phyloP scores from a whole-genome alignment of 2,113 vertebrate species.

The rabbit (Oryctolagus cuniculus) region DNA sequence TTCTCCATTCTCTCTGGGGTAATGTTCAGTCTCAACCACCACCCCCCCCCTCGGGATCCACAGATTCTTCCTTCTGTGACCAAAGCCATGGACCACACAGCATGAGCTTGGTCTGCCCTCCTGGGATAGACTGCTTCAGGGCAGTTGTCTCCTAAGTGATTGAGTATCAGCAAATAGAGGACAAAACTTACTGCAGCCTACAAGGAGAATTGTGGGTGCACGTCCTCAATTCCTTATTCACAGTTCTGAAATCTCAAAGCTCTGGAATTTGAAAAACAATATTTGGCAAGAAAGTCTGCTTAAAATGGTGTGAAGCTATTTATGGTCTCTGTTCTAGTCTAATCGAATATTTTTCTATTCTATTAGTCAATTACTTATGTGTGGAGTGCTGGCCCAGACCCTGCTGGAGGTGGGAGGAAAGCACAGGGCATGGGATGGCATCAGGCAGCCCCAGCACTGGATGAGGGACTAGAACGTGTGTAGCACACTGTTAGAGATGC shows the following conservation, averaged over 20 bases:
- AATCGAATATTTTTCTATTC: not conserved
- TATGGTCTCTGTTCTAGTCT: not conserved
- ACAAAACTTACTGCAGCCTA: not conserved
- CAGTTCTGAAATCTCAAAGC: conserved; percentile 3
- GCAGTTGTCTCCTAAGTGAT: not conserved
- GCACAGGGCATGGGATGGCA: not conserved
- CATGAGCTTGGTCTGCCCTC: not conserved
- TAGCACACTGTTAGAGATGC: not conserved
- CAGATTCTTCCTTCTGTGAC: not conserved
- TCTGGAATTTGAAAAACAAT: not conserved
- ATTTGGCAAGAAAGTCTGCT: not conserved
- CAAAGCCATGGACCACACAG: not conserved
- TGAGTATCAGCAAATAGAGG: not conserved
- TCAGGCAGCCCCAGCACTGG: not conserved
- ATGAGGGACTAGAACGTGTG: not conserved
- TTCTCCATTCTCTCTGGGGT: not conserved
- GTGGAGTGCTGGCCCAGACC: not conserved
- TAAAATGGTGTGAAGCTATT: not conserved
- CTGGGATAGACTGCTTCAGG: not conserved
- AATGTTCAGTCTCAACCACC: not conserved
- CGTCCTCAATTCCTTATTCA: not conserved
- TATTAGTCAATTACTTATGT: not conserved
- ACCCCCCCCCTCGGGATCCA: not conserved
- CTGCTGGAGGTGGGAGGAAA: not conserved
- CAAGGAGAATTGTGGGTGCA: not conserved